Evolutionary conservation across 2,113 vertebrate species (phyloP).

Genomic region (Capra hircus): DNA sequence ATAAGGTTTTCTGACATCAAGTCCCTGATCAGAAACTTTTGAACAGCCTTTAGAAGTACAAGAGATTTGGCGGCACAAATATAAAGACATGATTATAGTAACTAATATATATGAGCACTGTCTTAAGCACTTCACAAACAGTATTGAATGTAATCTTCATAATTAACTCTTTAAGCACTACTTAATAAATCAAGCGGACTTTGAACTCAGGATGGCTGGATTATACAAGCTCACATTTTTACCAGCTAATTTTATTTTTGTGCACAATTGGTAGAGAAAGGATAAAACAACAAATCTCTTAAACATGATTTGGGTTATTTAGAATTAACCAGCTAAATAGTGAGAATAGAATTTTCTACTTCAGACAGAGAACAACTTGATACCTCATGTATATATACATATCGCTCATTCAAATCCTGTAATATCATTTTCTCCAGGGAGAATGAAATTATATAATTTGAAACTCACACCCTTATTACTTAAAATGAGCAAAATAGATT

Average conservation of each 20-base stretch:
- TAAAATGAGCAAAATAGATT: slow-evolving; percentile 51
- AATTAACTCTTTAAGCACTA: not conserved
- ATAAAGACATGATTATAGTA: not conserved
- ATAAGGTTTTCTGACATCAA: not conserved
- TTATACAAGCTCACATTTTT: not conserved
- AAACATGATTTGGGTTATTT: not conserved
- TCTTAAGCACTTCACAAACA: not conserved
- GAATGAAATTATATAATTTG: slow-evolving; percentile 31
- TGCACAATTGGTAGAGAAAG: not conserved
- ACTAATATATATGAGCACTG: not conserved
- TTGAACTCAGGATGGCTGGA: not conserved
- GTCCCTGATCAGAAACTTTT: not conserved
- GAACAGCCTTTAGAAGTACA: not conserved
- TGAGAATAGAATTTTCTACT: not conserved
- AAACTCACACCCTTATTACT: slow-evolving; percentile 7
- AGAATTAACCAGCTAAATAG: not conserved
- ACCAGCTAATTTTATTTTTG: not conserved
- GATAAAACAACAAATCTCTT: not conserved
- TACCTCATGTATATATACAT: not conserved
- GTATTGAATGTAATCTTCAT: not conserved
- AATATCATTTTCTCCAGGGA: not conserved
- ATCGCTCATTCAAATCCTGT: not conserved
- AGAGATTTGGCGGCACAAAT: not conserved
- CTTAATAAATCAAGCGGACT: not conserved
- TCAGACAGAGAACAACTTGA: not conserved